Percentiles rank a stretch among this genome's conserved stretches.
Evolutionary conservation across 2,113 vertebrate species (phyloP).

Genomic region (Paralichthys olivaceus): DNA sequence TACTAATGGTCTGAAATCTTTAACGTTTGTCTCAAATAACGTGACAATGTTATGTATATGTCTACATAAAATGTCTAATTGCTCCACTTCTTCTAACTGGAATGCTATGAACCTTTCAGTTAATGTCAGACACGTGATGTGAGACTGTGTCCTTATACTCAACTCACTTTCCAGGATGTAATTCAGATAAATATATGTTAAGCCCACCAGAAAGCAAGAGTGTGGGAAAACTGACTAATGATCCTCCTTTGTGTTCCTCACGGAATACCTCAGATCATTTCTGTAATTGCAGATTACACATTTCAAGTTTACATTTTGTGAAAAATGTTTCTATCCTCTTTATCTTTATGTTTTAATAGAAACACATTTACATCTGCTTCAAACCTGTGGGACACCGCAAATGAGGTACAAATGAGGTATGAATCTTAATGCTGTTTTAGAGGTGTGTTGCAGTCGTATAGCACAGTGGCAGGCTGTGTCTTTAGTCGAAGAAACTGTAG

Average conservation of each 20-base stretch:
- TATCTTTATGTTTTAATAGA: constrained; percentile 6
- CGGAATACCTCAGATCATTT: neutral
- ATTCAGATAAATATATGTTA: neutral
- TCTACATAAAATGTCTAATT: too few relatives aligned
- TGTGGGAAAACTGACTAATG: neutral
- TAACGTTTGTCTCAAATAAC: too few relatives aligned
- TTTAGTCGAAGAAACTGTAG: neutral
- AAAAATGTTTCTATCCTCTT: constrained; percentile 4
- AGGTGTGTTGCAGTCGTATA: constrained; percentile 3
- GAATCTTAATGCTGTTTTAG: constrained; percentile 13
- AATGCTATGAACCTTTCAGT: neutral
- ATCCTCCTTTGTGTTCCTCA: neutral
- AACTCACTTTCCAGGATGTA: neutral
- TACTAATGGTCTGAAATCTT: too few relatives aligned
- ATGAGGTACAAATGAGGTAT: neutral
- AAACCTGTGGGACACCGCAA: neutral
- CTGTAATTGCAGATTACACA: neutral
- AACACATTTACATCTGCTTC: constrained; percentile 11
- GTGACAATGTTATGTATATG: too few relatives aligned
- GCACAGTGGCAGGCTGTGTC: neutral
- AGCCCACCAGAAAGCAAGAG: neutral
- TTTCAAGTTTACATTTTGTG: constrained; percentile 7
- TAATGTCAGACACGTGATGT: neutral
- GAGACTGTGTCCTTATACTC: neutral
- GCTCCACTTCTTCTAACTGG: too few relatives aligned